Base-by-base conservation (phyloP, 2,113 vertebrate genomes). In the Riparia riparia region DNA sequence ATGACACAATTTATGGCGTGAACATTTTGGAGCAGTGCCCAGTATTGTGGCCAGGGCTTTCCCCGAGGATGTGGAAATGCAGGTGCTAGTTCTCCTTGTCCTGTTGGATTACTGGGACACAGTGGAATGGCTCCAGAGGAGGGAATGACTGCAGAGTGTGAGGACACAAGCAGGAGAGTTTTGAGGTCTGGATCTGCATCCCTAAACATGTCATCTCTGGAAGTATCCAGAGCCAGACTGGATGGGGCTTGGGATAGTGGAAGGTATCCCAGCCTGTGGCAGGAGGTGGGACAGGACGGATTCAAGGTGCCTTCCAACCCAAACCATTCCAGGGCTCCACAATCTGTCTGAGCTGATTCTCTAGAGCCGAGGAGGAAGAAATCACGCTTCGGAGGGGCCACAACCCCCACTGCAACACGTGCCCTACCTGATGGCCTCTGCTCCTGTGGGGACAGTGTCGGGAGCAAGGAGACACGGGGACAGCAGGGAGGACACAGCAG, bases 361-460 rank as follows among this genome's bases (percentile, higher is more conserved):
- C 41, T 22, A 0, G 1, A 12, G 34, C 17, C 0, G 1, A 63
- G 72, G 25, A 64, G 14, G 29, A 44, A 47, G 54, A 68, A 12
- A 24, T 41, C 6, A 0, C 22, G 45, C 22, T 47, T 51, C 3
- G 5, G 31, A 69, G 50, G 14, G 39, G 66, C 51, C 60, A 14
- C 31, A 56, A 17, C 4, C 12, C 47, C 9, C n/a, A 29, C 7
- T 5, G 4, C 19, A 17, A 51, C 2, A 2, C 0, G 1, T 18
- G 54, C 34, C 24, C 29, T 58, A 39, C 44, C 31, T 32, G 13
- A 66, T 4, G 1, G 44, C 50, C 49, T 58, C 57, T 0, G 3
- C 54, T 70, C 41, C n/a, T 34, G 1, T 0, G 5, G 32, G 61
- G n/a, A 61, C 41, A 17, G 3, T 2, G 15, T 3, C 0, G 1